phyloP scores from a whole-genome alignment of 2,113 vertebrate species.

The Ceuthmochares aereus region DNA sequence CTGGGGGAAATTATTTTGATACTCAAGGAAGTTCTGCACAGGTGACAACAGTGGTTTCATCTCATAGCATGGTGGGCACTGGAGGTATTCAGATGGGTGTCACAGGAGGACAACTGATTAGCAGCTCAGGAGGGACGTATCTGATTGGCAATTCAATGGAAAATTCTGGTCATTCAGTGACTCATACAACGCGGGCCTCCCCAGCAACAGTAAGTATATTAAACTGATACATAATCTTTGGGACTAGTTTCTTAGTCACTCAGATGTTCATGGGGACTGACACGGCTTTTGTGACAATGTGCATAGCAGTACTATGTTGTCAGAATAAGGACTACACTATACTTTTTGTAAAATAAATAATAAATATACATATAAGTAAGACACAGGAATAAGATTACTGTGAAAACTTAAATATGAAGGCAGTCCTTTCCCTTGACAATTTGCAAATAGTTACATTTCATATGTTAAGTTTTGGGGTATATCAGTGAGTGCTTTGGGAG shows the following conservation, averaged over 20 bases:
- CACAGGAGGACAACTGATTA: conserved; percentile 85
- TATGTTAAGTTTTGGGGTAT: neutral
- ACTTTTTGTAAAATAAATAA: neutral
- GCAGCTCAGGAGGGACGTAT: conserved; percentile 86
- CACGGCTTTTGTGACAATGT: neutral
- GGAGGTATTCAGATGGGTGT: conserved; percentile 87
- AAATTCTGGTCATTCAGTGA: conserved; percentile 85
- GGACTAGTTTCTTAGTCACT: neutral
- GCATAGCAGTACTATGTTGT: neutral
- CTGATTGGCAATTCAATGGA: conserved; percentile 87
- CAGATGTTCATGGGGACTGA: neutral
- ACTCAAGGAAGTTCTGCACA: conserved; percentile 86
- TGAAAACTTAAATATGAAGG: neutral
- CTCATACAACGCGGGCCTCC: conserved; percentile 84
- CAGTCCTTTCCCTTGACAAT: neutral
- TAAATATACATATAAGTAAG: neutral
- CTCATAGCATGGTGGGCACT: conserved; percentile 86
- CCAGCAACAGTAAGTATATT: conserved; percentile 84
- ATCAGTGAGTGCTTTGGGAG: neutral
- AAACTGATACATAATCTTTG: conserved; percentile 11
- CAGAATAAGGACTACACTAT: neutral
- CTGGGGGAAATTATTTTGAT: conserved; percentile 86
- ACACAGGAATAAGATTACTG: neutral
- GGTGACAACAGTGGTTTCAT: conserved; percentile 85
- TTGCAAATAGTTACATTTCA: neutral